These are phyloP conservation scores for Agrotis segetum DNA, from an alignment of 2,888 invertebrate species.

Conservation along the genomic window DNA sequence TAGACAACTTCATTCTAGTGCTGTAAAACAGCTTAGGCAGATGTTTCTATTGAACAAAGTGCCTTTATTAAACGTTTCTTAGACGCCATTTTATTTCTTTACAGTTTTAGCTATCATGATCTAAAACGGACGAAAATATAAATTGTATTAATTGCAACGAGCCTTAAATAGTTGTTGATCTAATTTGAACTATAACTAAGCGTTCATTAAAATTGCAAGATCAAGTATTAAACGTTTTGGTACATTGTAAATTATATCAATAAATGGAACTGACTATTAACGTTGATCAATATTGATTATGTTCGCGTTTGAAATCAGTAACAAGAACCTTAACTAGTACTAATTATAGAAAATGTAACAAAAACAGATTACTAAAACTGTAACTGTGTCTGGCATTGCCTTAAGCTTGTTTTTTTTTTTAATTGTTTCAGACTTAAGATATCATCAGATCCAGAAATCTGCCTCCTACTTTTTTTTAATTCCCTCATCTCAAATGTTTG, in stretches of 20 bases:
- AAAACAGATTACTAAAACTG: no score
- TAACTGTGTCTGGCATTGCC: no score
- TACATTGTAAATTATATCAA: constrained; percentile 31
- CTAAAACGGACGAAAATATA: background rate
- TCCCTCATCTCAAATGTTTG: no score
- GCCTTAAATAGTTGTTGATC: constrained; percentile 5
- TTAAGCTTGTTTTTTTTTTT: no score
- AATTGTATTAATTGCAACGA: constrained; percentile 7
- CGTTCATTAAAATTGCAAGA: constrained; percentile 39
- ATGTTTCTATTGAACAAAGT: constrained; percentile 24
- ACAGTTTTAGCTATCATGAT: background rate
- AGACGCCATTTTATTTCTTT: background rate
- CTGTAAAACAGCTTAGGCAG: constrained; percentile 33
- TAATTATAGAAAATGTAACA: no score
- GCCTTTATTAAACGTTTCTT: constrained; percentile 8
- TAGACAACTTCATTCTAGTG: constrained; percentile 22
- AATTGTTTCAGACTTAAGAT: no score
- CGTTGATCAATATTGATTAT: constrained; percentile 7
- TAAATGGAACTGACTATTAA: constrained; percentile 16
- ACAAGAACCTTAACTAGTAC: background rate
- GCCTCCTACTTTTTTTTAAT: no score
- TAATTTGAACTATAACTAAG: constrained; percentile 31
- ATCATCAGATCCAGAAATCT: no score
- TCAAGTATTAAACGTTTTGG: constrained; percentile 19
- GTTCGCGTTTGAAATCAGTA: constrained; percentile 4